phyloP scores from a whole-genome alignment of 1,140 invertebrate species.

The Trichogramma pretiosum region DNA sequence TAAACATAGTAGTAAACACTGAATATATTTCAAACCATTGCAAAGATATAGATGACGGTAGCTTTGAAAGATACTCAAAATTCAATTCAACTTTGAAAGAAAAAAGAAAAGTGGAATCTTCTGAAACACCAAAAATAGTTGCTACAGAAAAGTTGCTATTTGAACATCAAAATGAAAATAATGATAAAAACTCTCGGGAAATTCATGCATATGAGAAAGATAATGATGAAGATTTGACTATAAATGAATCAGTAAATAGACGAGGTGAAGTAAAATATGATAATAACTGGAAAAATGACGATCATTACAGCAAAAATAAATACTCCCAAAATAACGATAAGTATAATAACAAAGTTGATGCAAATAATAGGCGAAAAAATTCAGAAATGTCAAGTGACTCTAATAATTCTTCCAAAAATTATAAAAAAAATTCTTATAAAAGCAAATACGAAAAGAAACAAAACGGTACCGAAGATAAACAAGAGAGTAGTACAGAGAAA shows the following conservation, averaged over 20 bases:
- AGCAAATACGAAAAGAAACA: not conserved
- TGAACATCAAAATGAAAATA: not conserved
- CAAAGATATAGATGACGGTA: slow-evolving; percentile 6
- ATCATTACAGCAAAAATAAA: slow-evolving; percentile 7
- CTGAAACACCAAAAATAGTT: not conserved
- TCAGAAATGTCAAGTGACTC: not conserved
- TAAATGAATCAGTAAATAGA: slow-evolving; percentile 7
- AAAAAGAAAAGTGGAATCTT: too few relatives aligned
- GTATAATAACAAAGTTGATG: slow-evolving; percentile 2
- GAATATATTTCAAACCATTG: slow-evolving; percentile 13
- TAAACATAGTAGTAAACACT: slow-evolving; percentile 11
- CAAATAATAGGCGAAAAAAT: slow-evolving; percentile 4
- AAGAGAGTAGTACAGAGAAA: not conserved
- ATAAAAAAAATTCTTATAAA: slow-evolving; percentile 1
- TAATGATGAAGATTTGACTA: not conserved
- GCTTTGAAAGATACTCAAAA: not conserved
- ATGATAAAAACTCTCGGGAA: slow-evolving; percentile 1
- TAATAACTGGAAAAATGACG: slow-evolving; percentile 13
- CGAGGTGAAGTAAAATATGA: slow-evolving; percentile 12
- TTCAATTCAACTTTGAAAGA: slow-evolving; percentile 1
- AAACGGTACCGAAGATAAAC: not conserved
- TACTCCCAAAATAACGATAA: slow-evolving; percentile 4
- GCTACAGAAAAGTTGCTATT: not conserved
- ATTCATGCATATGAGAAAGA: slow-evolving; percentile 5
- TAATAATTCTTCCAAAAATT: slow-evolving; percentile 1